Conservation (phyloP, 2,113 vertebrate genomes). For the Syngnathus typhle region DNA sequence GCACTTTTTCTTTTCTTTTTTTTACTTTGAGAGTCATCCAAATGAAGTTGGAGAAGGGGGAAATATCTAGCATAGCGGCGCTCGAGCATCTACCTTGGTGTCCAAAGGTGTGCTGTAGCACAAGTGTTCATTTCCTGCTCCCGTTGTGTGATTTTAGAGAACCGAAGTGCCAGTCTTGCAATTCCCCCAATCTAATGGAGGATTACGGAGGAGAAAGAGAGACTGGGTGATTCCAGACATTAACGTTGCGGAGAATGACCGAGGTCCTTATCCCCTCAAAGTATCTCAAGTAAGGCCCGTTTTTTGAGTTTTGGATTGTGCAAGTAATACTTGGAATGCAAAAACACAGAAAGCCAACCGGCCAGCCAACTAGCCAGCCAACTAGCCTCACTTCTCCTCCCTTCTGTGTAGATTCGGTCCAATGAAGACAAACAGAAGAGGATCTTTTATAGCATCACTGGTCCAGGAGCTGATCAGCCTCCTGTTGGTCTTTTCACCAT, state of each 20-base stretch:
- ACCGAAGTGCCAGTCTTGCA: conserved; percentile 35
- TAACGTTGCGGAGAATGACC: conserved; percentile 30
- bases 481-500: conserved; percentile 55
- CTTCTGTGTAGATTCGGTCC: conserved; percentile 56
- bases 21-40: not conserved
- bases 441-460: conserved; percentile 60
- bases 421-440: conserved; percentile 1
- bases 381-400: not conserved
- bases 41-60: too few species aligned
- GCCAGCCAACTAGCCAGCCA: too few species aligned
- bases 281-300: conserved; percentile 44
- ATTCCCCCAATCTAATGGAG: conserved; percentile 47
- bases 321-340: not conserved
- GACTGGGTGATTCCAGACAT: conserved; percentile 66
- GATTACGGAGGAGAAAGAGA: conserved; percentile 63
- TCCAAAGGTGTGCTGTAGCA: not conserved
- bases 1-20: not conserved
- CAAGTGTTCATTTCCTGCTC: not conserved
- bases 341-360: not conserved
- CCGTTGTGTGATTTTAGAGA: conserved; percentile 20
- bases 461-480: conserved; percentile 53
- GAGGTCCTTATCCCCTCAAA: conserved; percentile 41
- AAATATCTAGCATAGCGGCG: too few species aligned
- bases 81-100: not conserved
- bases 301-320: not conserved